These are phyloP conservation scores for Polyodon spathula DNA, from an alignment of 2,113 vertebrate genomes.

Conservation along the genomic window DNA sequence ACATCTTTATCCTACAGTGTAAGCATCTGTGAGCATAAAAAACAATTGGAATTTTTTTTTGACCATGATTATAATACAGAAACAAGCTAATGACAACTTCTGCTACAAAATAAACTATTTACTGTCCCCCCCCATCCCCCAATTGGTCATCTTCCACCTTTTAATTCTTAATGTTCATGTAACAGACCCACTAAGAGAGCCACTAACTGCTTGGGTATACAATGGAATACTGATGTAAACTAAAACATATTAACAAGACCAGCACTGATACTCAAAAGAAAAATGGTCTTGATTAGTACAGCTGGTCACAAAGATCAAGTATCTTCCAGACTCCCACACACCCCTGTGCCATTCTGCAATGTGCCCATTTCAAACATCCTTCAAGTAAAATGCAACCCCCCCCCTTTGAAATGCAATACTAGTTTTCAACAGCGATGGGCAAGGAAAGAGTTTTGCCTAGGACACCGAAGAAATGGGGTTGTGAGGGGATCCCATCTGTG, in stretches of 20 bases:
- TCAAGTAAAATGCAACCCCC: slow-evolving; percentile 68
- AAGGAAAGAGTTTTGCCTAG: slow-evolving; percentile 47
- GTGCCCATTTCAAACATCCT: slow-evolving; percentile 76
- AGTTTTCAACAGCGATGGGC: slow-evolving; percentile 18
- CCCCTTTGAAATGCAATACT: slow-evolving; percentile 14
- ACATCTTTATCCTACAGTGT: slow-evolving; percentile 9
- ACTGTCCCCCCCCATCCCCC: slow-evolving; percentile 17
- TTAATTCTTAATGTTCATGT: slow-evolving; percentile 22
- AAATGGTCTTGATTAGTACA: slow-evolving; percentile 66
- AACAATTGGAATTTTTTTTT: slow-evolving; percentile 8
- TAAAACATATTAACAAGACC: slow-evolving; percentile 50
- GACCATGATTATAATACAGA: slow-evolving; percentile 24
- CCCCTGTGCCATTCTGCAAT: slow-evolving; percentile 54
- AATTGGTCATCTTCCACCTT: slow-evolving; percentile 32
- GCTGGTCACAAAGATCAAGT: slow-evolving; percentile 95
- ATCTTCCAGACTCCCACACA: slow-evolving; percentile 74
- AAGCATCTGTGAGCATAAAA: slow-evolving; percentile 15
- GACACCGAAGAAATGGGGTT: slow-evolving; percentile 97
- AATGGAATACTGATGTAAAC: slow-evolving; percentile 67
- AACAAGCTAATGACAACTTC: slow-evolving; percentile 22
- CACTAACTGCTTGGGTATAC: slow-evolving; percentile 32
- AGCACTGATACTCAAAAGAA: slow-evolving; percentile 48
- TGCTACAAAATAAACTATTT: slow-evolving; percentile 20
- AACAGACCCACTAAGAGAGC: slow-evolving; percentile 1
- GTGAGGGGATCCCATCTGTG: slow-evolving; percentile 97